Conservation (phyloP, 2,888 invertebrate species). For the Tanypteryx hageni region DNA sequence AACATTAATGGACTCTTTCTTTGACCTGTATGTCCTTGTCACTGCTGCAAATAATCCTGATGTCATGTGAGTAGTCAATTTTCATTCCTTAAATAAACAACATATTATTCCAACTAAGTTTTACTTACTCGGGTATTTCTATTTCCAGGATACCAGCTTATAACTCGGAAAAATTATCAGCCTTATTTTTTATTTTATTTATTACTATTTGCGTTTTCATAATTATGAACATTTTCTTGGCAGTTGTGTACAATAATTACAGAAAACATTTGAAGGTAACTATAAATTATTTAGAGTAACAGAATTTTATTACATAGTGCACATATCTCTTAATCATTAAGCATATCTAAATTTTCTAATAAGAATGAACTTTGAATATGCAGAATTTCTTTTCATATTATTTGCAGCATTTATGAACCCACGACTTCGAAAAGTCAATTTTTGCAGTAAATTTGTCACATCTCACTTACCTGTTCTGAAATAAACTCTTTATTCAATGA, state of each 20-base stretch:
- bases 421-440: no score
- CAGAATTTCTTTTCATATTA: no score
- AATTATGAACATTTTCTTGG: conserved; percentile 76
- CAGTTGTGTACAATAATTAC: conserved; percentile 76
- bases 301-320: background rate
- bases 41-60: conserved; percentile 77
- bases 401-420: no score
- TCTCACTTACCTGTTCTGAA: no score
- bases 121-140: background rate
- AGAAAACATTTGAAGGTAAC: conserved; percentile 74
- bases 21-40: conserved; percentile 76
- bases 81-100: conserved; percentile 71
- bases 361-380: background rate
- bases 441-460: no score
- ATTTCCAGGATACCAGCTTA: conserved; percentile 76
- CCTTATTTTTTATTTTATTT: conserved; percentile 75
- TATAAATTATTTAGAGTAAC: conserved; percentile 53
- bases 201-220: conserved; percentile 75
- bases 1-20: conserved; percentile 74
- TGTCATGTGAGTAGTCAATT: conserved; percentile 73
- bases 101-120: background rate
- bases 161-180: conserved; percentile 73
- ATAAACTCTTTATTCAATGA: no score
- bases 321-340: no score
- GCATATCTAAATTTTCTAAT: no score